Base-by-base conservation (phyloP, 1,140 invertebrate genomes). In the Alviniconcha marisindica region DNA sequence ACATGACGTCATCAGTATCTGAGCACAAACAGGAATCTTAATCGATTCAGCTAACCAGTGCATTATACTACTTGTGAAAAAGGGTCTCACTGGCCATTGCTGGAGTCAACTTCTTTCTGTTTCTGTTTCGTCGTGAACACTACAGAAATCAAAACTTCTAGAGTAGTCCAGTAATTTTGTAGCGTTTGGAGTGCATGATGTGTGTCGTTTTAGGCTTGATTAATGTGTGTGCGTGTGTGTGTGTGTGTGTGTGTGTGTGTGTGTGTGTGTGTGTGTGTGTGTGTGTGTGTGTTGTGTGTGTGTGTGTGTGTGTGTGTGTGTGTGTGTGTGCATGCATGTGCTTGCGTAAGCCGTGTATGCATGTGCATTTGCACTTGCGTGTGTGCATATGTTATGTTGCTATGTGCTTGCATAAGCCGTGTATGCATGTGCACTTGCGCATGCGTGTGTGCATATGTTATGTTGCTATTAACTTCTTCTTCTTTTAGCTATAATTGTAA, bases 1-100 rank as follows among this genome's bases (percentile, higher is more conserved):
- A 80, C 18, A 80, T 44, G 56, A 80, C 77, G 40, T 69, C 78
- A 80, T 28, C 2, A 69, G 24, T 14, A 42, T 18, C 18, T 66
- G 78, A n/a, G 38, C 18, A 60, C 5, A 63, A 60, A 5, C 24
- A 31, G 36, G 31, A 7, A 33, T 24, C 10, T 42, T 28, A 10
- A 21, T 51, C 10, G 31, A 38, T 28, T 51, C 28, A 21, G 42
- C 56, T 14, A 56, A n/a, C 42, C 77, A 28, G 33, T 15, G 38
- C 18, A 60, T 24, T 60, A 60, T 60, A 15, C 10, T 51, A 7
- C 7, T 21, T 40, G 24, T 5, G 38, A 31, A 24, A n/a, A n/a
- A n/a, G n/a, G n/a, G n/a, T n/a, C n/a, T n/a, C n/a, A n/a, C n/a
- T n/a, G n/a, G n/a, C n/a, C n/a, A n/a, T n/a, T n/a, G n/a, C n/a